These are phyloP conservation scores for Astatoreochromis straeleni DNA, from an alignment of 2,113 vertebrate genomes.

Conservation along the genomic window DNA sequence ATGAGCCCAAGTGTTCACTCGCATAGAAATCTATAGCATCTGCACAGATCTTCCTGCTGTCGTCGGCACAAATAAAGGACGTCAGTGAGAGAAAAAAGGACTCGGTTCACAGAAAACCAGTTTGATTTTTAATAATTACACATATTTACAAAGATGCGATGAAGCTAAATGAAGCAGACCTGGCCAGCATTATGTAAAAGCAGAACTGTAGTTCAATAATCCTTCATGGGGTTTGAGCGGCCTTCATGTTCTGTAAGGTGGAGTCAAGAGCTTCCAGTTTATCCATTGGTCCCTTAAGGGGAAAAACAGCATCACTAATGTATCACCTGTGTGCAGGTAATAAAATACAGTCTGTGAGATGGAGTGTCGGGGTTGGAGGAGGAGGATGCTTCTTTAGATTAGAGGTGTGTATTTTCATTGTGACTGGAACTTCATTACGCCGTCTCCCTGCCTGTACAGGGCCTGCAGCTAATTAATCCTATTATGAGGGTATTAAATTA, in stretches of 20 bases:
- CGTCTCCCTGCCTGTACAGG: not conserved
- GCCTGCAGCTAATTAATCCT: constrained; percentile 64
- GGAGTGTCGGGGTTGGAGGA: not conserved
- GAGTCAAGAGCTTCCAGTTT: constrained; percentile 22
- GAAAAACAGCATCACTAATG: not conserved
- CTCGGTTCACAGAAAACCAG: constrained; percentile 57
- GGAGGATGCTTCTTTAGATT: not conserved
- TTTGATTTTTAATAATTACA: constrained; percentile 69
- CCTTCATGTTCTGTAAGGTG: not conserved
- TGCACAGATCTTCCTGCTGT: not conserved
- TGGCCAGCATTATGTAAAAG: constrained; percentile 23
- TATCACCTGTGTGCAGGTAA: not conserved
- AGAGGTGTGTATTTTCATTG: not conserved
- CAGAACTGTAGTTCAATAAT: not conserved
- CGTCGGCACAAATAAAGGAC: constrained; percentile 36
- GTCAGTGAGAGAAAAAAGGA: not conserved
- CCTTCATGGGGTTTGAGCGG: not conserved
- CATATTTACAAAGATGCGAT: constrained; percentile 68
- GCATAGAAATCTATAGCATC: not conserved
- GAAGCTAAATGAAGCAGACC: constrained; percentile 49
- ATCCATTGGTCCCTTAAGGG: constrained; percentile 40
- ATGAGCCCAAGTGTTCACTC: not conserved
- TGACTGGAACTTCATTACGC: constrained; percentile 4
- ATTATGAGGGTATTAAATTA: constrained; percentile 54
- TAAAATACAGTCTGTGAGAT: not conserved